Evolutionary conservation across 1,140 invertebrate species (phyloP).

Genomic region (Drosophila parvula): DNA sequence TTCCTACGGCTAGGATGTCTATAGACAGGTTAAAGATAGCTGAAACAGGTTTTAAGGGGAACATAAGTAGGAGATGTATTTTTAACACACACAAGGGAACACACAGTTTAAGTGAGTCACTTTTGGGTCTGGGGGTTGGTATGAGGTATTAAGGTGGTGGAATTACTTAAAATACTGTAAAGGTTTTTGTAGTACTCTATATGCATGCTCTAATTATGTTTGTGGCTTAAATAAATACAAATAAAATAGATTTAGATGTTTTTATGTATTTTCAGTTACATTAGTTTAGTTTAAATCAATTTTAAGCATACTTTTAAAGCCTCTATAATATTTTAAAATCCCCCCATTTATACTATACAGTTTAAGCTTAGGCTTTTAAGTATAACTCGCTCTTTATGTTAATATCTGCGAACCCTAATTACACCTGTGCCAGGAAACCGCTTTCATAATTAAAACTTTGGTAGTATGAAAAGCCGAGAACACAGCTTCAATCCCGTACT

Average conservation of each 20-base stretch:
- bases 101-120: constrained; percentile 6
- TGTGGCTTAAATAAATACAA: not conserved
- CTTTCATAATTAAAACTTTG: constrained; percentile 52
- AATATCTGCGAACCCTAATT: not conserved
- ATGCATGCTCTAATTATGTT: not conserved
- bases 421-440: constrained; percentile 8
- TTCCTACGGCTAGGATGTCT: constrained; percentile 24
- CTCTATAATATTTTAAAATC: not conserved
- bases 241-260: too few species aligned
- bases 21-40: constrained; percentile 16
- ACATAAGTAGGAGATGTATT: constrained; percentile 10
- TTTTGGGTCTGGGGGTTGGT: not conserved
- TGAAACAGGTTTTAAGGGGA: not conserved
- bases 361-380: not conserved
- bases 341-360: not conserved
- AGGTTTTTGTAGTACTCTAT: not conserved
- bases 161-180: not conserved
- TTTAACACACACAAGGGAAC: not conserved
- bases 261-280: not conserved
- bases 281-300: not conserved
- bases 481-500: constrained; percentile 10
- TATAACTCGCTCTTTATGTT: not conserved
- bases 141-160: not conserved
- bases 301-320: not conserved
- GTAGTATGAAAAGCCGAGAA: constrained; percentile 2